phyloP scores from a whole-genome alignment of 2,888 invertebrate genomes.

The Lasioglossum villosulum region DNA sequence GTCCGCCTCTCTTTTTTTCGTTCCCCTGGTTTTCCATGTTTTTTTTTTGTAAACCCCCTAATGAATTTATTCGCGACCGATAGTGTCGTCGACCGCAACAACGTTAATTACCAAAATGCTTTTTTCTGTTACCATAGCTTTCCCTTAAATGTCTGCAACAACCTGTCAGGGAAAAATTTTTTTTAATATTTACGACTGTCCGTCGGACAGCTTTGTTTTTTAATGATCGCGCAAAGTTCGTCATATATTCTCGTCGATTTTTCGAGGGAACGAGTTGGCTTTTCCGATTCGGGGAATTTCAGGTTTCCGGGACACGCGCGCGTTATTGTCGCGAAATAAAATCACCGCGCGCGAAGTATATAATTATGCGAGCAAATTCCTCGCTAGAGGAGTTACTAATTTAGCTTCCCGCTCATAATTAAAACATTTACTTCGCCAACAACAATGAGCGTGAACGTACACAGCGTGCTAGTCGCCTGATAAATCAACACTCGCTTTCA shows the following conservation, averaged over 20 bases:
- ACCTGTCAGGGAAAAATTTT: not conserved
- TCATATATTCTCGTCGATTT: not conserved
- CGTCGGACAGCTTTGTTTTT: not conserved
- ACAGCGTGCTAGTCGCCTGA: conserved; percentile 7
- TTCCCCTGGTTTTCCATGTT: not conserved
- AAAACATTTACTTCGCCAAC: conserved; percentile 53
- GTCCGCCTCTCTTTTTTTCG: conserved; percentile 6
- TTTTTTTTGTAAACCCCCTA: not conserved
- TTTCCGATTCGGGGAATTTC: not conserved
- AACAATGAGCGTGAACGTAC: conserved; percentile 41
- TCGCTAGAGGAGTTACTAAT: conserved; percentile 23
- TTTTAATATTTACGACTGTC: not conserved
- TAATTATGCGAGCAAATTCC: conserved; percentile 44
- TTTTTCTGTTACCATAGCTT: conserved; percentile 13
- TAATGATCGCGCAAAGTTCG: not conserved
- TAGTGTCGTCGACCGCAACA: not conserved
- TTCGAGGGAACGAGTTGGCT: not conserved
- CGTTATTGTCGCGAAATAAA: conserved; percentile 1
- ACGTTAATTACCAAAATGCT: not conserved
- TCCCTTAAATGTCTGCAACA: conserved; percentile 26
- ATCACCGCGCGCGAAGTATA: conserved; percentile 27
- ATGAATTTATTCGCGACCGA: conserved; percentile 47
- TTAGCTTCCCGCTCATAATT: conserved; percentile 36
- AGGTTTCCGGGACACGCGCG: not conserved
- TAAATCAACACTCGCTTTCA: conserved; percentile 37